phyloP scores from a whole-genome alignment of 2,797 vertebrate species.

The Perodicticus potto region DNA sequence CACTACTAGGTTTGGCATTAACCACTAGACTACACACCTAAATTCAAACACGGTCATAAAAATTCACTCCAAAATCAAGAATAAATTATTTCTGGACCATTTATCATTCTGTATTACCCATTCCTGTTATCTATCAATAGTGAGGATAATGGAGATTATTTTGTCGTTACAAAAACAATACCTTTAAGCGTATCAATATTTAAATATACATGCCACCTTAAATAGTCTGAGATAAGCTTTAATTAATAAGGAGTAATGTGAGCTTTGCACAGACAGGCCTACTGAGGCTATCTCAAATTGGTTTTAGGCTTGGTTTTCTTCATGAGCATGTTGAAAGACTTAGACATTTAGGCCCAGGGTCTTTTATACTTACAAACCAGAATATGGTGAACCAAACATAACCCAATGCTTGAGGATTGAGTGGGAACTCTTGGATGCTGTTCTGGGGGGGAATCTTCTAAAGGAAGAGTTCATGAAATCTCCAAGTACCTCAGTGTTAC shows the following conservation, averaged over 20 bases:
- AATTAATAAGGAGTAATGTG: background rate
- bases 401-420: background rate
- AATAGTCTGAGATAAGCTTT: slow-evolving; percentile 28
- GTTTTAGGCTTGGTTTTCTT: background rate
- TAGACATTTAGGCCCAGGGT: background rate
- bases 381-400: background rate
- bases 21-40: background rate
- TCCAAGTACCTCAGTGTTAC: background rate
- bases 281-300: background rate
- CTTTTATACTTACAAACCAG: slow-evolving; percentile 2
- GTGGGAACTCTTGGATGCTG: background rate
- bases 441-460: slow-evolving; percentile 10
- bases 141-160: background rate
- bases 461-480: background rate
- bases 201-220: background rate
- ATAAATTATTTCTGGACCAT: slow-evolving; percentile 23
- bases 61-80: slow-evolving; percentile 45
- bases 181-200: background rate
- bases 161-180: background rate
- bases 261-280: background rate
- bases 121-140: background rate
- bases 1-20: background rate
- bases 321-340: background rate
- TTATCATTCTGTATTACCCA: background rate
- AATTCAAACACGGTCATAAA: slow-evolving; percentile 1